Evolutionary conservation across 2,888 invertebrate species (phyloP).

Genomic region (Laothoe populi): DNA sequence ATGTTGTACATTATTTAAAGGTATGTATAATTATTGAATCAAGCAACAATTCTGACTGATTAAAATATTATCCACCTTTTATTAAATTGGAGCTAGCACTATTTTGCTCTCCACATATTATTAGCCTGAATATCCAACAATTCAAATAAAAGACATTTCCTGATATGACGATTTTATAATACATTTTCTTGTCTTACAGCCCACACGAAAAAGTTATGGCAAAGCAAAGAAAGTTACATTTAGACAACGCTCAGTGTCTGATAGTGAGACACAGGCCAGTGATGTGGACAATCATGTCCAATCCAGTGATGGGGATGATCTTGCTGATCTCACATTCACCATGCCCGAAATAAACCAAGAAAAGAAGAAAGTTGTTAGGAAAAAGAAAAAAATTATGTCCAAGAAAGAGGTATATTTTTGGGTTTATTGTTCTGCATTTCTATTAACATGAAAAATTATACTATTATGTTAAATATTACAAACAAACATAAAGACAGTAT

Average conservation of each 20-base stretch:
- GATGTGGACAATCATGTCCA: conserved; percentile 33
- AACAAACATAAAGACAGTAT: too few relatives aligned
- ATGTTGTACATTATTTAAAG: conserved; percentile 72
- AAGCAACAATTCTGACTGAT: background rate
- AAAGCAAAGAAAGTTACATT: conserved; percentile 73
- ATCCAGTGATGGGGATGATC: conserved; percentile 63
- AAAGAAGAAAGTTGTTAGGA: conserved; percentile 59
- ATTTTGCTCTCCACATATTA: too few relatives aligned
- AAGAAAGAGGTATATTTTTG: conserved; percentile 72
- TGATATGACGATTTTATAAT: background rate
- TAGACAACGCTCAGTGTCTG: conserved; percentile 50
- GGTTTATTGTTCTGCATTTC: background rate
- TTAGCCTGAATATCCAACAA: too few relatives aligned
- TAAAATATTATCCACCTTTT: too few relatives aligned
- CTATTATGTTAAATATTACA: too few relatives aligned
- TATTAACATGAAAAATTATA: too few relatives aligned
- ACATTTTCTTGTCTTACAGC: conserved; percentile 51
- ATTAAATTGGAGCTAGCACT: too few relatives aligned
- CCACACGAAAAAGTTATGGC: conserved; percentile 70
- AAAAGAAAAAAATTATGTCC: conserved; percentile 56
- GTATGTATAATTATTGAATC: conserved; percentile 42
- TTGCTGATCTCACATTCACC: conserved; percentile 68
- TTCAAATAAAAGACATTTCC: too few relatives aligned
- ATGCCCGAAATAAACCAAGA: conserved; percentile 54
- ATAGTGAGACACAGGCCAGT: conserved; percentile 49